These are phyloP conservation scores for Pseudochromis fuscus DNA, from an alignment of 2,797 vertebrate species.

Conservation along the genomic window DNA sequence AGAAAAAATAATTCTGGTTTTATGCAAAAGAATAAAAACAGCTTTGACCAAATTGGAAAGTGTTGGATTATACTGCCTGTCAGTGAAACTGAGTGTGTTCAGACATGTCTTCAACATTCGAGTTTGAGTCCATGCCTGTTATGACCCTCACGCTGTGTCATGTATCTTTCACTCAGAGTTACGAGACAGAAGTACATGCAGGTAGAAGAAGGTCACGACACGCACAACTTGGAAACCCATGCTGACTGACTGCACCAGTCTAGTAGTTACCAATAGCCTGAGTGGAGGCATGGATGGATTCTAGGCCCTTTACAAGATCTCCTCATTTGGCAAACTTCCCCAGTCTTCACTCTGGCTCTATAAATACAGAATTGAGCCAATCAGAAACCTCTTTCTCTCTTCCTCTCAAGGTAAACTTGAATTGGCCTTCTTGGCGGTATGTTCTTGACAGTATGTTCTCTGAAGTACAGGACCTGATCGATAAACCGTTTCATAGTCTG, in stretches of 20 bases:
- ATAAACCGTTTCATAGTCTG: constrained; percentile 37
- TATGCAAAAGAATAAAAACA: neutral
- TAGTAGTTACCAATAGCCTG: constrained; percentile 91
- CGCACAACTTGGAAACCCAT: constrained; percentile 85
- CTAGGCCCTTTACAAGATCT: constrained; percentile 92
- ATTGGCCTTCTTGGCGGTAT: neutral
- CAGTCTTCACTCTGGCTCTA: constrained; percentile 98
- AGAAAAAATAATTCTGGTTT: neutral
- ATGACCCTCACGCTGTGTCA: neutral
- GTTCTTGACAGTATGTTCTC: constrained; percentile 32
- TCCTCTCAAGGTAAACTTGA: neutral
- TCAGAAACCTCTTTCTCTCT: constrained; percentile 52
- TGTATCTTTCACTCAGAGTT: constrained; percentile 62
- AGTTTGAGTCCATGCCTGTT: constrained; percentile 46
- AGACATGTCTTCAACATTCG: constrained; percentile 36
- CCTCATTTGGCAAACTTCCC: constrained; percentile 95
- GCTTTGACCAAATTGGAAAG: neutral
- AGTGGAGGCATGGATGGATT: constrained; percentile 81
- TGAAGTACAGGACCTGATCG: constrained; percentile 31
- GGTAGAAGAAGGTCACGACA: constrained; percentile 73
- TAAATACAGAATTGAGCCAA: constrained; percentile 90
- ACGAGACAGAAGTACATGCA: constrained; percentile 70
- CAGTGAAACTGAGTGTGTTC: constrained; percentile 32
- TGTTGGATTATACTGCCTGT: constrained; percentile 42
- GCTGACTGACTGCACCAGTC: constrained; percentile 85